A percentile compares a stretch with the other conserved stretches of the same genome.
phyloP scores from a whole-genome alignment of 2,113 vertebrate genomes.

The Pelodiscus sinensis region DNA sequence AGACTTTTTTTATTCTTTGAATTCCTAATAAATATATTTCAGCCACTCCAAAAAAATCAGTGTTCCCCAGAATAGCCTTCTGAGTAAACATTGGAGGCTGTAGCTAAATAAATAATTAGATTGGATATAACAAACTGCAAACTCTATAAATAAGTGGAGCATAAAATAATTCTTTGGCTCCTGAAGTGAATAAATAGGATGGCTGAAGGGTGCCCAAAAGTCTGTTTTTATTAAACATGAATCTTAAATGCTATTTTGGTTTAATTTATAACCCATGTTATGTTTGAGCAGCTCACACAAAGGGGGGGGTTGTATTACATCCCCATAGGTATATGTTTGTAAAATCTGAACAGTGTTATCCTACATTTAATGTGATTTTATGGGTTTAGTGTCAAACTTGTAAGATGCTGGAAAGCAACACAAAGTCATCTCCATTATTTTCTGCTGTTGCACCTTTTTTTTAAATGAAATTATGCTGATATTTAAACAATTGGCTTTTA shows the following conservation, averaged over 20 bases:
- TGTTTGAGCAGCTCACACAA: background rate
- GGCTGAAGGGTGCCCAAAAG: background rate
- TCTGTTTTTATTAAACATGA: slow-evolving; percentile 8
- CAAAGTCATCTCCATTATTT: background rate
- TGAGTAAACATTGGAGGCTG: slow-evolving; percentile 43
- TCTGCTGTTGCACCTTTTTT: slow-evolving; percentile 9
- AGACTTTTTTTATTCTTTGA: slow-evolving; percentile 47
- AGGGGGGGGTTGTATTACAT: background rate
- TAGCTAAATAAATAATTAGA: slow-evolving; percentile 55
- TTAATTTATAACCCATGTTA: slow-evolving; percentile 1
- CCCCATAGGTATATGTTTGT: background rate
- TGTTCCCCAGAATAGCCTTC: slow-evolving; percentile 54
- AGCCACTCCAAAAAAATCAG: background rate
- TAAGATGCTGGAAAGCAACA: background rate
- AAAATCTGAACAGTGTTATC: background rate
- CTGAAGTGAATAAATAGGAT: background rate
- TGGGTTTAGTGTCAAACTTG: slow-evolving; percentile 17
- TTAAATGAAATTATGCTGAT: background rate
- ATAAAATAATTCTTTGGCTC: slow-evolving; percentile 33
- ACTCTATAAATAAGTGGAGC: background rate
- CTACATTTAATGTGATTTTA: slow-evolving; percentile 25
- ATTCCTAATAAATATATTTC: slow-evolving; percentile 63
- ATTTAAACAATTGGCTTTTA: slow-evolving; percentile 25
- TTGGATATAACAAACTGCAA: slow-evolving; percentile 28
- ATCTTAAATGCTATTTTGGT: background rate